Evolutionary conservation across 2,888 invertebrate species (phyloP).

Genomic region (Dryobotodes eremita): DNA sequence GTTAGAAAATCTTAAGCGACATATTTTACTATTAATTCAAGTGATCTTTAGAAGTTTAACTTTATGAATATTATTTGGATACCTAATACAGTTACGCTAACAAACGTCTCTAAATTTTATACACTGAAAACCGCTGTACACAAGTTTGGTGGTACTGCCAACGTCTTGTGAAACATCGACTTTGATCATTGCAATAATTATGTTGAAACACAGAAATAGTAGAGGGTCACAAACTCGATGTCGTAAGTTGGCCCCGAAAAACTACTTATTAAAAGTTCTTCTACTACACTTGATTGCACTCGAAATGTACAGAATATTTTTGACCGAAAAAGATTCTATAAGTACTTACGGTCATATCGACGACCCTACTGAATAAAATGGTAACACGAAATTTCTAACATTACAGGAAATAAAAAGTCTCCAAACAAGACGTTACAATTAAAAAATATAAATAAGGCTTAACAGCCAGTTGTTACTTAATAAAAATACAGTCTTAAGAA

Average conservation of each 20-base stretch:
- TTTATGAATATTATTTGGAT: conserved; percentile 1
- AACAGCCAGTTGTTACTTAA: too few species aligned
- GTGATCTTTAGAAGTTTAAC: neutral
- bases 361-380: neutral
- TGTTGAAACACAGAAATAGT: neutral
- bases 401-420: neutral
- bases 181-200: neutral
- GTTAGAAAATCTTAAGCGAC: neutral
- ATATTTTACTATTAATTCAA: conserved; percentile 19
- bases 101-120: neutral
- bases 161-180: neutral
- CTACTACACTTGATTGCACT: neutral
- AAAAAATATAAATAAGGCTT: too few species aligned
- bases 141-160: neutral
- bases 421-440: neutral
- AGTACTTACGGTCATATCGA: neutral
- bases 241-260: neutral
- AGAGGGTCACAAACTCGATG: neutral
- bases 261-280: neutral
- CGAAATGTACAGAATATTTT: neutral
- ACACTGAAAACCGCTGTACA: neutral
- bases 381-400: too few species aligned
- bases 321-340: neutral
- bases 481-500: conserved; percentile 7
- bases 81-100: neutral